These are phyloP conservation scores for Drosophila mimica DNA, from an alignment of 2,888 invertebrate genomes.

Conservation along the genomic window DNA sequence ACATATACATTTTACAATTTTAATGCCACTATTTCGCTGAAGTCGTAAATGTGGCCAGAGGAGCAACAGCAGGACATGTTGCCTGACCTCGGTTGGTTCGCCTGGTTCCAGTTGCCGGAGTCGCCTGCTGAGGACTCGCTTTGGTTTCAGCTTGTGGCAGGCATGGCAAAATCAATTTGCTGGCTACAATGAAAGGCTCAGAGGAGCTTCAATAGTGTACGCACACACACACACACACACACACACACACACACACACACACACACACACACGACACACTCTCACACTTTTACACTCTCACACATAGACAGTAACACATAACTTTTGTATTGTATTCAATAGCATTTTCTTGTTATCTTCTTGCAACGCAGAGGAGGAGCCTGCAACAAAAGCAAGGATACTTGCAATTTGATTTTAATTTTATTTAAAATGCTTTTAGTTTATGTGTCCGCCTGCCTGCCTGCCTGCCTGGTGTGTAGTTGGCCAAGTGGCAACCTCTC, in stretches of 20 bases:
- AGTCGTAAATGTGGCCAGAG: slow-evolving; percentile 31
- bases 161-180: slow-evolving; percentile 71
- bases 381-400: slow-evolving; percentile 16
- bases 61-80: slow-evolving; percentile 12
- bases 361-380: not conserved
- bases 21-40: slow-evolving; percentile 16
- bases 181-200: slow-evolving; percentile 44
- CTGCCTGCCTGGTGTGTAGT: slow-evolving; percentile 24
- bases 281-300: slow-evolving; percentile 1
- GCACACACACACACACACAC: slow-evolving; percentile 18
- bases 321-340: slow-evolving; percentile 55
- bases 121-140: slow-evolving; percentile 13
- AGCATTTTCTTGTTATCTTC: slow-evolving; percentile 65
- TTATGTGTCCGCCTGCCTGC: slow-evolving; percentile 27
- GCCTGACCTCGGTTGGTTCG: slow-evolving; percentile 19
- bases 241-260: slow-evolving; percentile 11
- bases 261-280: slow-evolving; percentile 23
- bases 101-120: not conserved
- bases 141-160: slow-evolving; percentile 44
- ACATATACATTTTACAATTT: slow-evolving; percentile 8
- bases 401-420: slow-evolving; percentile 75
- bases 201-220: slow-evolving; percentile 17
- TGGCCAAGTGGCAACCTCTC: not conserved
- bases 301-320: slow-evolving; percentile 16
- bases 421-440: slow-evolving; percentile 79